Percentiles rank a stretch among this genome's conserved stretches.
phyloP scores from a whole-genome alignment of 2,113 vertebrate species.

The Hassar affinis region DNA sequence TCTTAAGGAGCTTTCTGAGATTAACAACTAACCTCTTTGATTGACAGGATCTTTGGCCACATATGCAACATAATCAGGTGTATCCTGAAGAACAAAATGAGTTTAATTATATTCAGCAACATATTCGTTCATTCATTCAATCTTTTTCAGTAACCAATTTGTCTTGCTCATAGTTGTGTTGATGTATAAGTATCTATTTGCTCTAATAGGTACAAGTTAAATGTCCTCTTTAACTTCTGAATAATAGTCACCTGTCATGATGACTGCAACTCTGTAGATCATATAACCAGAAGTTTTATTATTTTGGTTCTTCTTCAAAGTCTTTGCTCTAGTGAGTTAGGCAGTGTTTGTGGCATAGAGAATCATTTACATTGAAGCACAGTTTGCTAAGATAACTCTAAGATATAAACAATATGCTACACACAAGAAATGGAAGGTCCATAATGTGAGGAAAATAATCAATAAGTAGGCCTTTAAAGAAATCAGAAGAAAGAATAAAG shows the following conservation, averaged over 20 bases:
- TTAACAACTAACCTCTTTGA: constrained; percentile 69
- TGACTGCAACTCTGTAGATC: too few species aligned
- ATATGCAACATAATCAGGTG: constrained; percentile 79
- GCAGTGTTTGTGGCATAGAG: background rate
- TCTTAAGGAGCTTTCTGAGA: background rate
- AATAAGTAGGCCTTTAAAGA: background rate
- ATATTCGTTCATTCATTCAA: background rate
- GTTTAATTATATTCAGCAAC: background rate
- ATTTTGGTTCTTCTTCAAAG: background rate
- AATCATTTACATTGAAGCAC: background rate
- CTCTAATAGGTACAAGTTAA: background rate
- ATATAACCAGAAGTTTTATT: background rate
- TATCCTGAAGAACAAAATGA: constrained; percentile 75
- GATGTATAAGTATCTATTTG: background rate
- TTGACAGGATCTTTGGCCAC: constrained; percentile 80
- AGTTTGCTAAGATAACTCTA: background rate
- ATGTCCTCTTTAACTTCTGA: background rate
- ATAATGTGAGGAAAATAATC: background rate
- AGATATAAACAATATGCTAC: background rate
- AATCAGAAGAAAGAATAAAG: too few species aligned
- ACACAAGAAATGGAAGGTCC: background rate
- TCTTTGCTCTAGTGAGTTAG: background rate
- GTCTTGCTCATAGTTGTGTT: background rate
- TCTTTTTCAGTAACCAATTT: background rate
- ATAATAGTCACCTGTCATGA: background rate